Base-by-base conservation (phyloP, 1,140 invertebrate genomes). In the Neelides sp. region DNA sequence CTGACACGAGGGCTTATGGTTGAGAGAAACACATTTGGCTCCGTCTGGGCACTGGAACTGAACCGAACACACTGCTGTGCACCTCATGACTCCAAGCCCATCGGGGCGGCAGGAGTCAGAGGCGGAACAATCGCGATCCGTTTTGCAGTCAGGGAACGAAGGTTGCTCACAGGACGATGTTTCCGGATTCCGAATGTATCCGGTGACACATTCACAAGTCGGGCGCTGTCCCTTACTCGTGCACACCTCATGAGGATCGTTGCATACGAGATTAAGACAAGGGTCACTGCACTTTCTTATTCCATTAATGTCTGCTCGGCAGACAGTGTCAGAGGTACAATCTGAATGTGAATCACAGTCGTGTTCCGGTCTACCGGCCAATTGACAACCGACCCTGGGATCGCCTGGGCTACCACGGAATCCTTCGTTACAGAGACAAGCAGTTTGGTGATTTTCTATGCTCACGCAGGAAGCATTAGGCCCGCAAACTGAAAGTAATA, bases 381-480 rank as follows among this genome's bases (percentile, higher is more conserved):
- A 51, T 65, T 83, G 80, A 61, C 86, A 90, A 3, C 85, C 85
- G 7, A 76, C 68, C 32, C 74, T 69, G 13, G 85, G 68, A 66
- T 90, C 81, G 57, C 75, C 78, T 1, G 87, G 83, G 66, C 85
- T 83, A 8, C 86, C 87, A 17, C 71, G 66, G 30, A 79, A 87
- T 0, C 82, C 82, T 50, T 86, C 79, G 20, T 78, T 69, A 65
- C 88, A 93, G 36, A 90, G 76, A 64, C 88, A 93, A 8, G 82
- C 78, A 1, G 85, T 85, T 34, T 80, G 73, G 65, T 90, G 85
- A 62, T 83, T 80, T 48, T 84, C 76, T 19, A 23, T 7, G 13
- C 81, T 77, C 0, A 89, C 73, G 63, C 88, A 93, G 1, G 89
- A 66, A 3, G 87, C 85, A 66, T 91, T 91, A 1, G 87, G 85